These are phyloP conservation scores for Halcyon senegalensis DNA, from an alignment of 2,113 vertebrate genomes.

Conservation along the genomic window DNA sequence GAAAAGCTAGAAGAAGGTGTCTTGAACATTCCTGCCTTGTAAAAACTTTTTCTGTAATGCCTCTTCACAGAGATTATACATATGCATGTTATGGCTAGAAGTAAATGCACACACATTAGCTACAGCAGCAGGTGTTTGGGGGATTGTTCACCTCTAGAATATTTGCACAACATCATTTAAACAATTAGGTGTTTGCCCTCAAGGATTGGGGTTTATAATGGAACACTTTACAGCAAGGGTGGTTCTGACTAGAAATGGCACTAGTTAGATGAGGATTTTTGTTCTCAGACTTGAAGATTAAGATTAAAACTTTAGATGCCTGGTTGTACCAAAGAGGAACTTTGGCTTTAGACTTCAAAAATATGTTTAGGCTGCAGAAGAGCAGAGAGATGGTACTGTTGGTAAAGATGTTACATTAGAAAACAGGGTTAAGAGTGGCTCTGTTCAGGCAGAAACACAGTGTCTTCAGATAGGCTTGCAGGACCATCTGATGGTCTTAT, in stretches of 20 bases:
- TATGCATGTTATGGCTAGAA: slow-evolving; percentile 47
- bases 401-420: background rate
- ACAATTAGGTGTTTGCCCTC: slow-evolving; percentile 50
- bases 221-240: background rate
- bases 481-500: background rate
- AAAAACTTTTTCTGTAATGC: background rate
- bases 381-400: background rate
- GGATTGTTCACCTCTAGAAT: slow-evolving; percentile 1
- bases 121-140: slow-evolving; percentile 25
- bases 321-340: background rate
- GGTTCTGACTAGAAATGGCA: background rate
- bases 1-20: background rate
- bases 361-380: slow-evolving; percentile 18
- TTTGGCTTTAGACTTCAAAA: background rate
- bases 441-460: background rate
- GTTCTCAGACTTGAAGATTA: background rate
- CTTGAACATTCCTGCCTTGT: slow-evolving; percentile 27
- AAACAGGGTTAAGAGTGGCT: background rate
- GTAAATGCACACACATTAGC: slow-evolving; percentile 27
- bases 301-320: background rate
- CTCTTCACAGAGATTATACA: slow-evolving; percentile 27
- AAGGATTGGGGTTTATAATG: background rate
- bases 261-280: background rate
- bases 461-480: background rate
- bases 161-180: slow-evolving; percentile 12